Evolutionary conservation across 2,888 invertebrate genomes (phyloP).

Genomic region (Mongoloraphidia duomilia): DNA sequence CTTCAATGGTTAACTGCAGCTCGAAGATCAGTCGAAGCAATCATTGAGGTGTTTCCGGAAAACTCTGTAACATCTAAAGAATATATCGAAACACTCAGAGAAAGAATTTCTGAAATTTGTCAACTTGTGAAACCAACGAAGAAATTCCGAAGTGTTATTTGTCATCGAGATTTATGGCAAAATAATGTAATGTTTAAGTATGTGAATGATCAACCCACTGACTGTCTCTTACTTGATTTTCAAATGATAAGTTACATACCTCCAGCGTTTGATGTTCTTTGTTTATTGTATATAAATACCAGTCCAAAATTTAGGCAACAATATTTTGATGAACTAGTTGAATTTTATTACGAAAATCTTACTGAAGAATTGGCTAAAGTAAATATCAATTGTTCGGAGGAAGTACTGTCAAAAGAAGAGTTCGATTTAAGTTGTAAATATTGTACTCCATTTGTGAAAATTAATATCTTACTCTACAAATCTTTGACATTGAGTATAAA

Average conservation of each 20-base stretch:
- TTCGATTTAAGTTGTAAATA: too few relatives aligned
- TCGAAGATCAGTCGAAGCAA: too few relatives aligned
- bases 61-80: too few relatives aligned
- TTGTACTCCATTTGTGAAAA: too few relatives aligned
- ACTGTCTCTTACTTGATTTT: conserved; percentile 27
- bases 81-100: too few relatives aligned
- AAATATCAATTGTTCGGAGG: not conserved
- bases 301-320: not conserved
- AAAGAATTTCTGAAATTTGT: too few relatives aligned
- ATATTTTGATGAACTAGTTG: not conserved
- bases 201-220: conserved; percentile 11
- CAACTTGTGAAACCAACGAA: conserved; percentile 17
- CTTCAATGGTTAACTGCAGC: too few relatives aligned
- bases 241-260: conserved; percentile 39
- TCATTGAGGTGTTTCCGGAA: too few relatives aligned
- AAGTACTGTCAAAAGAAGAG: not conserved
- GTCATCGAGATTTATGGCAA: conserved; percentile 24
- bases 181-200: conserved; percentile 23
- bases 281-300: not conserved
- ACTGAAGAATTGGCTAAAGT: not conserved
- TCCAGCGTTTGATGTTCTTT: conserved; percentile 43
- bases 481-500: too few relatives aligned
- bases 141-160: conserved; percentile 26
- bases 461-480: too few relatives aligned
- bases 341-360: not conserved